Percentiles rank a stretch among this genome's conserved stretches.
Evolutionary conservation across 2,113 vertebrate species (phyloP).

Genomic region (Dasypus novemcinctus): DNA sequence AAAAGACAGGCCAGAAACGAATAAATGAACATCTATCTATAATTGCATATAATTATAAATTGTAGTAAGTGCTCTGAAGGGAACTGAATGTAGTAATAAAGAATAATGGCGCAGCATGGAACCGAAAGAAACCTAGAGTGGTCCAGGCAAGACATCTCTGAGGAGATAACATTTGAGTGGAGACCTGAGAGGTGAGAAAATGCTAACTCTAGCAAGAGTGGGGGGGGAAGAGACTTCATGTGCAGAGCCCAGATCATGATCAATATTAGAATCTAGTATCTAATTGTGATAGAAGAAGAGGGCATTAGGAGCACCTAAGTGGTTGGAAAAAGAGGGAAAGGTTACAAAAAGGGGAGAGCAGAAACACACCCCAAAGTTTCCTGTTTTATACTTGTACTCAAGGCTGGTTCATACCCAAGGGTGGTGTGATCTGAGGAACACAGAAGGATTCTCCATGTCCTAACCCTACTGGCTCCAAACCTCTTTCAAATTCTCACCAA

Average conservation of each 20-base stretch:
- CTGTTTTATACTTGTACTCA: neutral
- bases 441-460: neutral
- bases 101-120: neutral
- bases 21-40: neutral
- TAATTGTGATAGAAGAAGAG: neutral
- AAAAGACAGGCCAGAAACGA: conserved; percentile 5
- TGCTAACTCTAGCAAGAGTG: neutral
- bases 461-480: neutral
- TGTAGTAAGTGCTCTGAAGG: neutral
- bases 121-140: neutral
- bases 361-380: neutral
- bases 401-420: no score
- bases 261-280: neutral
- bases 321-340: neutral
- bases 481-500: neutral
- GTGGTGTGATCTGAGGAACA: neutral
- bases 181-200: neutral
- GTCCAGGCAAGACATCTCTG: neutral
- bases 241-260: neutral
- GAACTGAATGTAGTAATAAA: neutral
- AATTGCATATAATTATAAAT: neutral
- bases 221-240: neutral
- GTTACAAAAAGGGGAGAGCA: neutral
- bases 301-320: neutral
- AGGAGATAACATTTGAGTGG: neutral